Percentiles rank a stretch among this genome's conserved stretches.
Conservation (phyloP, 2,113 vertebrate species). For the Hippolais icterina region DNA sequence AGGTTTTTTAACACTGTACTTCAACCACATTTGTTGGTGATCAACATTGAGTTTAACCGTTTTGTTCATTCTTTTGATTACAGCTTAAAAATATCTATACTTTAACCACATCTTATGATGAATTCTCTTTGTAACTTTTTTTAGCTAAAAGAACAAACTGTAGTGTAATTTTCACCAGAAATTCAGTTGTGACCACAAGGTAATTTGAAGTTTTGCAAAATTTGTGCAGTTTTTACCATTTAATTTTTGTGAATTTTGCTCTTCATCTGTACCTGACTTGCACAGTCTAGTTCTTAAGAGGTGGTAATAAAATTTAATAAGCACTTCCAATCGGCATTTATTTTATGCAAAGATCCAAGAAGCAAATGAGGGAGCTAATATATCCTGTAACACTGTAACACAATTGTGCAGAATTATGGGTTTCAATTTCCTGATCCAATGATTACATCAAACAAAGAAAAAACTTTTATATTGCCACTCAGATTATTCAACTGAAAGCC, state of each 20-base stretch:
- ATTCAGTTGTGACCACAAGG: neutral
- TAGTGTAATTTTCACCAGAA: neutral
- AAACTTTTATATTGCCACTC: neutral
- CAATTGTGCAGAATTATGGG: neutral
- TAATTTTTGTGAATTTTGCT: neutral
- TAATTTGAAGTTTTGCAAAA: neutral
- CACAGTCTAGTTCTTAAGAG: neutral
- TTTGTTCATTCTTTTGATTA: neutral
- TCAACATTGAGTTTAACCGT: neutral
- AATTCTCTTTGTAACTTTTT: neutral
- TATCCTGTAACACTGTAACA: neutral
- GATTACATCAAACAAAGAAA: constrained; percentile 12
- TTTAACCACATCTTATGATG: neutral
- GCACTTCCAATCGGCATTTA: neutral
- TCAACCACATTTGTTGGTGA: neutral
- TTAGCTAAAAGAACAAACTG: neutral
- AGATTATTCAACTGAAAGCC: constrained; percentile 4
- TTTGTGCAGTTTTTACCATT: neutral
- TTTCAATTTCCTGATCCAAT: constrained; percentile 12
- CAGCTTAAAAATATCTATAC: neutral
- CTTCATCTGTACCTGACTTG: neutral
- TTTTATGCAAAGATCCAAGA: neutral
- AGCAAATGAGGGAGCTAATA: neutral
- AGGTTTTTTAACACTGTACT: neutral
- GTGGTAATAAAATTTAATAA: neutral